A percentile compares a stretch with the other conserved stretches of the same genome.
Evolutionary conservation across 2,888 invertebrate species (phyloP).

Genomic region (Diaperis boleti): DNA sequence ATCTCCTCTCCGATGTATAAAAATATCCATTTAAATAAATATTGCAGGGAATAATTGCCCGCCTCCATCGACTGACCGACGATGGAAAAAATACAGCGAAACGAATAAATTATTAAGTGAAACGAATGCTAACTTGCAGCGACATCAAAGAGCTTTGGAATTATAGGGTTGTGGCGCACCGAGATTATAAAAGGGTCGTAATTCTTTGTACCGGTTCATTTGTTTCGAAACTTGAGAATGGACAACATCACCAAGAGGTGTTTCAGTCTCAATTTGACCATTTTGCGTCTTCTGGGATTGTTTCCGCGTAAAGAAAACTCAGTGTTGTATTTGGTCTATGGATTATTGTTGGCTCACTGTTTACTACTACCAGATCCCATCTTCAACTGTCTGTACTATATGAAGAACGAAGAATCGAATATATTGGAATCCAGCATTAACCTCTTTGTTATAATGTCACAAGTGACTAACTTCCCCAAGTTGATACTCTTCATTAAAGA

Average conservation of each 20-base stretch:
- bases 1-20: no score
- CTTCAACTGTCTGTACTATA: neutral
- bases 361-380: neutral
- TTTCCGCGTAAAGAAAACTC: neutral
- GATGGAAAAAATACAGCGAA: no score
- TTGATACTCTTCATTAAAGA: neutral
- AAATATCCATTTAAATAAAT: no score
- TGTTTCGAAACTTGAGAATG: no score
- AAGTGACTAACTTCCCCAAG: neutral
- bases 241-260: neutral
- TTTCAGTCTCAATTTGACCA: neutral
- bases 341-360: neutral
- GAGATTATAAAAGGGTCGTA: no score
- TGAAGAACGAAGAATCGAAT: neutral
- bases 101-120: no score
- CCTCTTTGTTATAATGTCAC: neutral
- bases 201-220: no score
- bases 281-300: neutral
- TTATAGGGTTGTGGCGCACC: no score
- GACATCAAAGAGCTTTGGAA: no score
- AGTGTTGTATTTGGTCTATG: neutral
- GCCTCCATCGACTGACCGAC: no score
- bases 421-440: neutral
- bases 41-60: no score
- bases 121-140: no score